A percentile compares a stretch with the other conserved stretches of the same genome.
These are phyloP conservation scores for Onychomys arenicola DNA, from an alignment of 2,797 vertebrate genomes.

Conservation along the genomic window DNA sequence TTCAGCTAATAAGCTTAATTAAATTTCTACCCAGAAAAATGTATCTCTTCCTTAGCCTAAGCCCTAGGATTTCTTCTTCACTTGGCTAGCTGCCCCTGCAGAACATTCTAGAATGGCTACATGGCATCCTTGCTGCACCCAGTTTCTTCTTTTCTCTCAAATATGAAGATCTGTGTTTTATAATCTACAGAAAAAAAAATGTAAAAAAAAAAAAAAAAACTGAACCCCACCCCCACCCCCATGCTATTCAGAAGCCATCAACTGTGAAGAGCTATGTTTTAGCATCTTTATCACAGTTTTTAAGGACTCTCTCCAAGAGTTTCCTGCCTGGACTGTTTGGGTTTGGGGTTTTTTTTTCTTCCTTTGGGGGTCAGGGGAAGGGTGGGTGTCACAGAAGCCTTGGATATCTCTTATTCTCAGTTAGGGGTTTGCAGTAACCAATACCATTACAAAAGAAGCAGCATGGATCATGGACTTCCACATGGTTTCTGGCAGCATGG, in stretches of 20 bases:
- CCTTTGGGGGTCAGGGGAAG: no score
- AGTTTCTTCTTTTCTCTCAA: neutral
- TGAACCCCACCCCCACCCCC: neutral
- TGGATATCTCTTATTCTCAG: neutral
- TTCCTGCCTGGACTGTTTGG: neutral
- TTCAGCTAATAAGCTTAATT: neutral
- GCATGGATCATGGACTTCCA: neutral
- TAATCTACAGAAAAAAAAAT: no score
- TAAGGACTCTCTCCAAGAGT: neutral
- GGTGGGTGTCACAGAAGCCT: neutral
- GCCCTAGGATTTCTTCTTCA: neutral
- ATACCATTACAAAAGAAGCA: neutral
- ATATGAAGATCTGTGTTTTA: neutral
- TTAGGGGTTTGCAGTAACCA: neutral
- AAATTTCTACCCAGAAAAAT: neutral
- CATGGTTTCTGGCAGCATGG: neutral
- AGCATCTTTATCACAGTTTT: neutral
- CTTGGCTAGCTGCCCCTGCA: neutral
- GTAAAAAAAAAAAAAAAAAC: no score
- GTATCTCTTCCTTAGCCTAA: neutral
- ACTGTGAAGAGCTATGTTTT: neutral
- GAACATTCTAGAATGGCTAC: neutral
- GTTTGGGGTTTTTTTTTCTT: no score
- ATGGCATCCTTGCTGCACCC: neutral
- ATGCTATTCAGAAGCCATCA: neutral